Conservation (phyloP, 2,888 invertebrate genomes). For the Elegia similella region DNA sequence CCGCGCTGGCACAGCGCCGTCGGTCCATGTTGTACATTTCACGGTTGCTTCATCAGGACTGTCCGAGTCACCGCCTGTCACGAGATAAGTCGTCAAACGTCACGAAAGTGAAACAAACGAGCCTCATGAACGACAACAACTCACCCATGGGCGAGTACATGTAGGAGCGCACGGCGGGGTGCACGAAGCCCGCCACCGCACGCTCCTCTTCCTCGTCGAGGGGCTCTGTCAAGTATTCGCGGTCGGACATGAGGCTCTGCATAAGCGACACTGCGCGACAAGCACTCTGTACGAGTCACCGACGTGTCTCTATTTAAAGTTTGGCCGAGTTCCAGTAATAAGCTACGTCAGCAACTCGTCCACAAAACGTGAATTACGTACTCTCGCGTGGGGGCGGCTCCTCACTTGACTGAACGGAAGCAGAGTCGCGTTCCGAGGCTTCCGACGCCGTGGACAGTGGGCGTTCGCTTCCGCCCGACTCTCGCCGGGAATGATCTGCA, state of each 20-base stretch:
- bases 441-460: slow-evolving; percentile 75
- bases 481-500: slow-evolving; percentile 53
- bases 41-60: slow-evolving; percentile 84
- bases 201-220: slow-evolving; percentile 72
- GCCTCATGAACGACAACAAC: slow-evolving; percentile 59
- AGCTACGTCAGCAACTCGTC: slow-evolving; percentile 73
- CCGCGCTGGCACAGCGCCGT: slow-evolving; percentile 61
- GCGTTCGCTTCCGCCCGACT: slow-evolving; percentile 69
- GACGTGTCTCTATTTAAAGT: slow-evolving; percentile 74
- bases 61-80: slow-evolving; percentile 82
- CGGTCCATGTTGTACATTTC: slow-evolving; percentile 78
- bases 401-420: slow-evolving; percentile 77
- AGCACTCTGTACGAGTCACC: slow-evolving; percentile 71
- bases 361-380: slow-evolving; percentile 69
- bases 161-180: slow-evolving; percentile 79
- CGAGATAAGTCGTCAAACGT: slow-evolving; percentile 46
- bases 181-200: slow-evolving; percentile 64
- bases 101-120: slow-evolving; percentile 32
- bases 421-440: slow-evolving; percentile 73
- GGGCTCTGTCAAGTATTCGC: slow-evolving; percentile 76
- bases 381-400: slow-evolving; percentile 74
- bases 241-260: slow-evolving; percentile 78
- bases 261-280: slow-evolving; percentile 77
- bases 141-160: slow-evolving; percentile 80
- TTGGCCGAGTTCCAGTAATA: slow-evolving; percentile 76